phyloP scores from a whole-genome alignment of 2,797 vertebrate genomes.

The Streptopelia turtur region DNA sequence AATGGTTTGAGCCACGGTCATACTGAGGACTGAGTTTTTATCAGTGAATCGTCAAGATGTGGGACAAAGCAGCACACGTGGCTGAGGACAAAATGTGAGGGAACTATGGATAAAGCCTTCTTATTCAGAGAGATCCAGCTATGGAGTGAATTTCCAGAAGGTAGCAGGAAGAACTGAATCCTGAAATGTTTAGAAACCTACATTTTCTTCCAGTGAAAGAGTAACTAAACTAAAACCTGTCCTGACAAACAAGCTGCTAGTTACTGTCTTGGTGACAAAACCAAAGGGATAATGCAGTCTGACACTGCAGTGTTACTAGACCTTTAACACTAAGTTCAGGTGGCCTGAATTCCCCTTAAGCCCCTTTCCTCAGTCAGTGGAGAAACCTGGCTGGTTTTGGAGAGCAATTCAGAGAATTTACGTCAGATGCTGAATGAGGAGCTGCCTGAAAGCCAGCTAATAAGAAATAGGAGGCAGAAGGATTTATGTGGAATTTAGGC shows the following conservation, averaged over 20 bases:
- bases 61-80: background rate
- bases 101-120: background rate
- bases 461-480: conserved; percentile 67
- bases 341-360: background rate
- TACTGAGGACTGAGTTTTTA: background rate
- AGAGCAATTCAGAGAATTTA: conserved; percentile 47
- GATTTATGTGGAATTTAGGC: conserved; percentile 73
- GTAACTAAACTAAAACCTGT: background rate
- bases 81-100: background rate
- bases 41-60: background rate
- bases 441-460: conserved; percentile 63
- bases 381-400: conserved; percentile 2
- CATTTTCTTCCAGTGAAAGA: background rate
- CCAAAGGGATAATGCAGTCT: background rate
- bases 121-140: background rate
- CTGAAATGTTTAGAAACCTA: background rate
- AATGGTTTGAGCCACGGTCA: background rate
- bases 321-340: background rate
- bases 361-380: background rate
- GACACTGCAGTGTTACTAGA: background rate
- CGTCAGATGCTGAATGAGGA: background rate
- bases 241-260: background rate
- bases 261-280: background rate
- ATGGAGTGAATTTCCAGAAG: background rate
- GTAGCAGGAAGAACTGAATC: background rate